Evolutionary conservation across 1,140 invertebrate species (phyloP).

Genomic region (Antheraea pernyi): DNA sequence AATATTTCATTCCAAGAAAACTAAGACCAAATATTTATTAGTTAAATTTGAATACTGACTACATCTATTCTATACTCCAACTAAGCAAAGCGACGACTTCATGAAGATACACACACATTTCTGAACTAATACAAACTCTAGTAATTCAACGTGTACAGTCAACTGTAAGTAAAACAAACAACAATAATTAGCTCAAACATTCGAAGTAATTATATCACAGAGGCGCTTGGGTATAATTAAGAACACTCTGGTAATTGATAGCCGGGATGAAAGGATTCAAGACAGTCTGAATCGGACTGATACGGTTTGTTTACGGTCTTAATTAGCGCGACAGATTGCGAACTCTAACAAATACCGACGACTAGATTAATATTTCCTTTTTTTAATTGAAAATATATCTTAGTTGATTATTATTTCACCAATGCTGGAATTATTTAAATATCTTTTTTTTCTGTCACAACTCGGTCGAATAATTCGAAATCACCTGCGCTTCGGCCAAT

Average conservation of each 20-base stretch:
- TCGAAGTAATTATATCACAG: not conserved
- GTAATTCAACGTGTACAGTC: not conserved
- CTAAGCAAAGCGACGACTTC: not conserved
- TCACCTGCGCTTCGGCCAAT: too few species aligned
- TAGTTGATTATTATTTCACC: not conserved
- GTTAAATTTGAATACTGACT: not conserved
- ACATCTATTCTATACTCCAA: not conserved
- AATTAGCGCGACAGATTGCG: conserved; percentile 13
- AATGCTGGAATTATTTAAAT: too few species aligned
- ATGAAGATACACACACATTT: not conserved
- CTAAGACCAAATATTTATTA: not conserved
- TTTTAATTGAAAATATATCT: not conserved
- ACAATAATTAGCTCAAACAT: conserved; percentile 1
- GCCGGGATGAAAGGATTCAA: conserved; percentile 11
- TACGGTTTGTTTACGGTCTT: conserved; percentile 18
- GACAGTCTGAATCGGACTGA: conserved; percentile 9
- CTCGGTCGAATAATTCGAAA: too few species aligned
- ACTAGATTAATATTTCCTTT: not conserved
- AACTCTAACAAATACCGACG: not conserved
- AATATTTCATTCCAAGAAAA: not conserved
- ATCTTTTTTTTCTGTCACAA: too few species aligned
- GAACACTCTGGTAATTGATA: conserved; percentile 1
- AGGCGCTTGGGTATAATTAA: conserved; percentile 1
- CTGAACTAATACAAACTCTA: not conserved
- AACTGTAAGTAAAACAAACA: not conserved